Evolutionary conservation across 2,888 invertebrate species (phyloP).

Genomic region (Tortrix viridana): DNA sequence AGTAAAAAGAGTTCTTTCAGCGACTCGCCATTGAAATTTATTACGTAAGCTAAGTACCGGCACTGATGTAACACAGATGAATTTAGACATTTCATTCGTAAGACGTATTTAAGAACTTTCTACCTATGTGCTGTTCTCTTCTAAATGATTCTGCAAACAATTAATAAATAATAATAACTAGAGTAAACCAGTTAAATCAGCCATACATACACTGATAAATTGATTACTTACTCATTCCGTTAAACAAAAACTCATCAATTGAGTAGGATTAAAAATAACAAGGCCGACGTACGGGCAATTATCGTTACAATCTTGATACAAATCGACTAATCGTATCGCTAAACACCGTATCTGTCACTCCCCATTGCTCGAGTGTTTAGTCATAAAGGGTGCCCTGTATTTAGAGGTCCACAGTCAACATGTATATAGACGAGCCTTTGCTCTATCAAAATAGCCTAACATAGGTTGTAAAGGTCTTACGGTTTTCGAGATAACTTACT

Average conservation of each 20-base stretch:
- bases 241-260: too few relatives aligned
- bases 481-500: too few relatives aligned
- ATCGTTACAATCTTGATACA: constrained; percentile 3
- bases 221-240: neutral
- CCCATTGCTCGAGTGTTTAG: constrained; percentile 12
- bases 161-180: neutral
- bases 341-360: constrained; percentile 18
- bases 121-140: too few relatives aligned
- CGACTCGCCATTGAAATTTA: constrained; percentile 3
- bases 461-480: too few relatives aligned
- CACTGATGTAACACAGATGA: neutral
- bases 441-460: too few relatives aligned
- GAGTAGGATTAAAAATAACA: neutral
- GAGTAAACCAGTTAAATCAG: neutral
- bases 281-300: neutral
- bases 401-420: too few relatives aligned
- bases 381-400: too few relatives aligned
- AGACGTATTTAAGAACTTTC: neutral
- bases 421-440: too few relatives aligned
- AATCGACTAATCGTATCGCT: constrained; percentile 17
- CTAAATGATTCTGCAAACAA: neutral
- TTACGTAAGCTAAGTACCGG: constrained; percentile 12
- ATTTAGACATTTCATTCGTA: neutral
- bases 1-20: neutral
- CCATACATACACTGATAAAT: neutral